Evolutionary conservation across 2,797 vertebrate genomes (phyloP).

Genomic region (Bothrops alternatus): DNA sequence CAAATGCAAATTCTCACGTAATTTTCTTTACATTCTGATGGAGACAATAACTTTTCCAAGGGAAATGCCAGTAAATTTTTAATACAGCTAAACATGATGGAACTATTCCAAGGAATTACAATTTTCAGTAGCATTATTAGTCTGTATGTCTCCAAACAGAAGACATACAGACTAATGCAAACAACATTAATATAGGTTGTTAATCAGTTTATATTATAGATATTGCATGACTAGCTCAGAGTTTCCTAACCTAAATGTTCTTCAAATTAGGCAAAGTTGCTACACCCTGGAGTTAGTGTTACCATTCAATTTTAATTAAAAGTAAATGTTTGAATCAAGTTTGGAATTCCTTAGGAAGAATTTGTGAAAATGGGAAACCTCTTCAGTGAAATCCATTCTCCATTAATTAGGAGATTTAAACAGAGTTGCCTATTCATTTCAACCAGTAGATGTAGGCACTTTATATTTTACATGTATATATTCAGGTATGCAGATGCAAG

Average conservation of each 20-base stretch:
- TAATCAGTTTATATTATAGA: neutral
- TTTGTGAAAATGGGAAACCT: neutral
- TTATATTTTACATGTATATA: neutral
- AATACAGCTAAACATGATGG: neutral
- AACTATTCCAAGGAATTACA: neutral
- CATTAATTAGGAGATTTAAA: conserved; percentile 7
- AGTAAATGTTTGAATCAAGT: neutral
- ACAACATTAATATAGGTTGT: too few species aligned
- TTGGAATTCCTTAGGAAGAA: neutral
- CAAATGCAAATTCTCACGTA: neutral
- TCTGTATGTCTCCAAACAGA: neutral
- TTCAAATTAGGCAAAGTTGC: neutral
- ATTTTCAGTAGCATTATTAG: neutral
- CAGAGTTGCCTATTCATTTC: neutral
- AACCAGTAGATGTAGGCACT: neutral
- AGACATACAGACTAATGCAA: neutral
- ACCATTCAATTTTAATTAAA: neutral
- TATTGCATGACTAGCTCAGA: neutral
- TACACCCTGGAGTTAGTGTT: neutral
- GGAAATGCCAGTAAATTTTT: neutral
- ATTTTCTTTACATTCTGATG: neutral
- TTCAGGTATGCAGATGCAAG: neutral
- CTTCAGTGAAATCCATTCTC: neutral
- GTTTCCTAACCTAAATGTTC: neutral
- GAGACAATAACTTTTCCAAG: neutral